Base-by-base conservation (phyloP, 2,113 vertebrate species). In the Hemichromis elongatus region DNA sequence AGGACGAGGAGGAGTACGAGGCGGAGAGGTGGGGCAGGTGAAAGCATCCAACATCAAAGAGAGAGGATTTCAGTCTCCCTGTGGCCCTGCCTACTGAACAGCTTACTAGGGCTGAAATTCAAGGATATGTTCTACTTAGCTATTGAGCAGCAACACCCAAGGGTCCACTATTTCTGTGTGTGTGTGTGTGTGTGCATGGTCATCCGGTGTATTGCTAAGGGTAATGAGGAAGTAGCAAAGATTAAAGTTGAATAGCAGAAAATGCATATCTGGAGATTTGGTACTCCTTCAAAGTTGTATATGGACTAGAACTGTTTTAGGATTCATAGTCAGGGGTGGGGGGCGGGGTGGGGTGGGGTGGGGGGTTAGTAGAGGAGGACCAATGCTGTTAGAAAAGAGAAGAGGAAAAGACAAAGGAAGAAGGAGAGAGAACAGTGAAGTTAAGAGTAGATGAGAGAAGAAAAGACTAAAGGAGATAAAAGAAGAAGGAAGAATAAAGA, bases 1-100 rank as follows among this genome's bases (percentile, higher is more conserved):
- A 56, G 56, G 88, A 77, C 6, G 70, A 81, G 50, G 63, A 82
- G 53, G 73, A 57, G 26, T 2, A 28, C 0, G 30, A 70, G 81
- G 83, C 3, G 2, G 80, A 50, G 82, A 88, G 80, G 86, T 80
- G 79, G 79, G 37, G 77, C 78, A 89, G 85, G 88, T 88, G 81
- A 86, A 93, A 42, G 37, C 52, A 42, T 70, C 4, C 40, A 3
- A 30, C 86, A 81, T 90, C 70, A 82, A 77, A 86, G 78, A 47
- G 12, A 18, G 28, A 70, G 70, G 85, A 56, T 79, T 45, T 80
- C 21, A 47, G 54, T 55, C 78, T 90, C 78, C 77, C 68, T 77
- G 47, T 52, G 83, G 81, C 16, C 24, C 47, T 56, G 61, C 73
- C 55, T 55, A 24, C 63, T 53, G 81, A 92, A 18, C 66, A 73